Base-by-base conservation (phyloP, 92 coral and sea anemone species). In the Phymanthus crucifer region DNA sequence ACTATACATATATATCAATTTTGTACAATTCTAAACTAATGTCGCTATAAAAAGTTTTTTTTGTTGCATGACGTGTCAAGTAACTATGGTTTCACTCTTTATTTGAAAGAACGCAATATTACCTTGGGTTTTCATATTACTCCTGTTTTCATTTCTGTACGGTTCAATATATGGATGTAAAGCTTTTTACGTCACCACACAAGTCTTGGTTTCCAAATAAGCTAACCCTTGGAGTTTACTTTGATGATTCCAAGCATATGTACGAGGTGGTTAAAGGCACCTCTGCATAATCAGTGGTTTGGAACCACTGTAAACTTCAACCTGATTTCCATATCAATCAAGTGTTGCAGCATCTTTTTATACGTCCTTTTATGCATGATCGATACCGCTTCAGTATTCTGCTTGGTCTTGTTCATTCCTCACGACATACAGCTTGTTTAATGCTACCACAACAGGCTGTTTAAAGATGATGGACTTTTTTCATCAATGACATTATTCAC, bases 31-130 rank as follows among this genome's bases (percentile, higher is more conserved):
- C n/a, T 4, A 50, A 12, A 54, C n/a, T 19, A 0, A 10, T 10
- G 14, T n/a, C 14, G 14, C 1, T 43, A 43, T 3, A 10, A 43
- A 43, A 43, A 10, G 0, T 43, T 11, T 43, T 24, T 54, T 0
- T 54, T 54, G 18, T 54, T 54, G 64, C 64, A 54, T 54, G 64
- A 54, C 64, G 64, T 54, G 31, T 54, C 6, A 54, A 54, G 64
- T 21, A 54, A 54, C 64, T 29, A 54, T 54, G 64, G 64, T 54
- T 54, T 54, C 27, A 54, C 27, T 7, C 11, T 54, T 3, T 2
- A 54, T 21, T 21, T 11, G 11, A 8, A 54, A 54, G 64, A 54
- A 54, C 64, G 64, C 64, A 54, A 54, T n/a, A 21, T 54, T 21
- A 21, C n/a, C n/a, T 21, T 5, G 21, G 27, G 21, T 24, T 54